Evolutionary conservation across 2,113 vertebrate species (phyloP).

Genomic region (Leptocoma aspasia): DNA sequence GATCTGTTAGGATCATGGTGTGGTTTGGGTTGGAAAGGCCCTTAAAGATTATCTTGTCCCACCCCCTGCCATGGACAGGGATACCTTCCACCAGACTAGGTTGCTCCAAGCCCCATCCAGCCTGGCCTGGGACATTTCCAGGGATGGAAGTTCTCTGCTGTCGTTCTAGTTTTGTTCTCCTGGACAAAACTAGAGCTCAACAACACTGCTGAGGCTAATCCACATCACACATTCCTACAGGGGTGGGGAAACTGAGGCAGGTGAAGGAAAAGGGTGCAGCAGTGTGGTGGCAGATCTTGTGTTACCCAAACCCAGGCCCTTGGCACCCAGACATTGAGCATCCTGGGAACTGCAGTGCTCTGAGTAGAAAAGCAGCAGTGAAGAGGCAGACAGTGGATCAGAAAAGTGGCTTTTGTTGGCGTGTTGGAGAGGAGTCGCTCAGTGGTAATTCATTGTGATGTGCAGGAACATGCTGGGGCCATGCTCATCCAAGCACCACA

Average conservation of each 20-base stretch:
- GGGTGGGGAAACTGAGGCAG: neutral
- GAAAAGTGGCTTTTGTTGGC: neutral
- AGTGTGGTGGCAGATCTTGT: neutral
- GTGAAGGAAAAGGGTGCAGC: neutral
- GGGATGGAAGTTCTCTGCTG: neutral
- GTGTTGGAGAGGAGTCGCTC: neutral
- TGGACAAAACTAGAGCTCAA: neutral
- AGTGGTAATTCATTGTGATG: neutral
- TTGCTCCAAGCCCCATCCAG: fast-evolving
- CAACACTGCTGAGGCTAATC: neutral
- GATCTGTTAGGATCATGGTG: neutral
- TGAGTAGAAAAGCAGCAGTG: neutral
- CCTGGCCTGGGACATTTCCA: neutral
- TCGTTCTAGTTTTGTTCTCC: neutral
- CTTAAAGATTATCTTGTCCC: neutral
- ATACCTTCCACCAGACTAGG: neutral
- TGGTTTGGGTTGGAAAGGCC: neutral
- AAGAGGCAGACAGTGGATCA: neutral
- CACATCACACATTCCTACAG: neutral
- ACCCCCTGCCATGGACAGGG: neutral
- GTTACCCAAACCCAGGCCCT: neutral
- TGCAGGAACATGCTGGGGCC: neutral
- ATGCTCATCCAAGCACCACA: fast-evolving
- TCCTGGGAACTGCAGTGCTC: neutral
- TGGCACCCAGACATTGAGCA: neutral